Percentiles rank a stretch among this genome's conserved stretches.
phyloP scores from a whole-genome alignment of 2,888 invertebrate species.

The Trichopria drosophilae region DNA sequence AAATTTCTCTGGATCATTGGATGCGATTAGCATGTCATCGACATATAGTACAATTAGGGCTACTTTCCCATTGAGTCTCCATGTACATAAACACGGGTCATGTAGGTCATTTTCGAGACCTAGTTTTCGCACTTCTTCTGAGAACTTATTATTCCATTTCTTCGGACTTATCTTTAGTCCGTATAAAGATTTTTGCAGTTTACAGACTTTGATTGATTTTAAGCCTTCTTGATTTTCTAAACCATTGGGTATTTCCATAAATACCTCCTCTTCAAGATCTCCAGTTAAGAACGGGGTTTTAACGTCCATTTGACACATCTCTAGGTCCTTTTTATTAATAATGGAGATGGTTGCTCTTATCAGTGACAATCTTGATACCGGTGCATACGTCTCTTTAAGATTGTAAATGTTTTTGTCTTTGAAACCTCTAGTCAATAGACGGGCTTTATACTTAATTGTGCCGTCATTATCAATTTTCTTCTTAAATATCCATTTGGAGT shows the following conservation, averaged over 20 bases:
- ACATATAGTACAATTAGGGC: conserved; percentile 32
- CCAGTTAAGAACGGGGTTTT: conserved; percentile 36
- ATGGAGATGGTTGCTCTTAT: conserved; percentile 20
- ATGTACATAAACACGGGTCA: conserved; percentile 34
- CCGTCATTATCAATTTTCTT: too few species aligned
- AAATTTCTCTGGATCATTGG: conserved; percentile 27
- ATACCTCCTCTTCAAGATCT: conserved; percentile 22
- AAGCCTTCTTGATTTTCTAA: conserved; percentile 14
- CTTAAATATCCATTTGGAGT: conserved; percentile 32
- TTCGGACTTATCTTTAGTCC: conserved; percentile 29
- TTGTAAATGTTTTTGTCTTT: conserved; percentile 21
- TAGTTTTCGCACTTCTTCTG: conserved; percentile 31
- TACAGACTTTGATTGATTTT: conserved; percentile 28
- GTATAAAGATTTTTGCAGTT: conserved; percentile 32
- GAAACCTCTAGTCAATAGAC: too few species aligned
- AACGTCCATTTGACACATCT: conserved; percentile 31
- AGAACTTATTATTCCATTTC: conserved; percentile 34
- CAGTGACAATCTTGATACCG: conserved; percentile 25
- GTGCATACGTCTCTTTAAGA: conserved; percentile 29
- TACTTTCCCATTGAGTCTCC: conserved; percentile 25
- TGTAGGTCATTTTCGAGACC: conserved; percentile 28
- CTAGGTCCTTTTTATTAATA: conserved; percentile 27
- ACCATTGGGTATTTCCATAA: conserved; percentile 35
- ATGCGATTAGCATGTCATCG: conserved; percentile 32
- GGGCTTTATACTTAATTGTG: too few species aligned